Conservation (phyloP, 2,113 vertebrate species). For the Sylvicapra grimmia region DNA sequence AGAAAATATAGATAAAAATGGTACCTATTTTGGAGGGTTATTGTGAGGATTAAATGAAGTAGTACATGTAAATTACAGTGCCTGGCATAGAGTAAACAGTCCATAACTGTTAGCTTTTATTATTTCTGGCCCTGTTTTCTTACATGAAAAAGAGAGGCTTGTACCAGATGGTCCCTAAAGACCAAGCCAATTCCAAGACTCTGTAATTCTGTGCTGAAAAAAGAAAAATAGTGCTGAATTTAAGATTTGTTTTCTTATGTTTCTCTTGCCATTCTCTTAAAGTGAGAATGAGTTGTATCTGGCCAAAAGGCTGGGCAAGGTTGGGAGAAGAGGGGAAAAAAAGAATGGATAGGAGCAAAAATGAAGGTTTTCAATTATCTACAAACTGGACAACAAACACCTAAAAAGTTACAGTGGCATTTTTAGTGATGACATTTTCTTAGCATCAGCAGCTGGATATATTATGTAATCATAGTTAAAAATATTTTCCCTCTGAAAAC, state of each 20-base stretch:
- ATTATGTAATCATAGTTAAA: background rate
- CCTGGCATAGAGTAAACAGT: conserved; percentile 14
- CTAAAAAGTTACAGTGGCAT: background rate
- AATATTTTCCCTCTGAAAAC: background rate
- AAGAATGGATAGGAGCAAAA: background rate
- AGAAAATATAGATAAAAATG: background rate
- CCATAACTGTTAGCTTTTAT: conserved; percentile 45
- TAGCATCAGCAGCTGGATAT: background rate
- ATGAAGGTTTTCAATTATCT: background rate
- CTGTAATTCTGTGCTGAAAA: conserved; percentile 39
- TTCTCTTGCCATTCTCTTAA: conserved; percentile 36
- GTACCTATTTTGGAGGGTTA: background rate
- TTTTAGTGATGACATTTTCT: background rate
- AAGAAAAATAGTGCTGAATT: conserved; percentile 51
- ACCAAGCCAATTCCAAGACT: conserved; percentile 38
- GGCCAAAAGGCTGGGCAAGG: background rate
- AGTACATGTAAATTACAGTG: conserved; percentile 32
- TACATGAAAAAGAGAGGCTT: conserved; percentile 38
- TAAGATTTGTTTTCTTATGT: conserved; percentile 55
- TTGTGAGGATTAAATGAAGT: conserved; percentile 6
- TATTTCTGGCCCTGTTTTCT: conserved; percentile 58
- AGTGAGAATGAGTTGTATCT: conserved; percentile 14
- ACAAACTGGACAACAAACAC: background rate
- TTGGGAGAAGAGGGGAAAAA: background rate
- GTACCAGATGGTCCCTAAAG: conserved; percentile 62